These are phyloP conservation scores for Aporrectodea caliginosa DNA, from an alignment of 1,140 invertebrate genomes.

Conservation along the genomic window DNA sequence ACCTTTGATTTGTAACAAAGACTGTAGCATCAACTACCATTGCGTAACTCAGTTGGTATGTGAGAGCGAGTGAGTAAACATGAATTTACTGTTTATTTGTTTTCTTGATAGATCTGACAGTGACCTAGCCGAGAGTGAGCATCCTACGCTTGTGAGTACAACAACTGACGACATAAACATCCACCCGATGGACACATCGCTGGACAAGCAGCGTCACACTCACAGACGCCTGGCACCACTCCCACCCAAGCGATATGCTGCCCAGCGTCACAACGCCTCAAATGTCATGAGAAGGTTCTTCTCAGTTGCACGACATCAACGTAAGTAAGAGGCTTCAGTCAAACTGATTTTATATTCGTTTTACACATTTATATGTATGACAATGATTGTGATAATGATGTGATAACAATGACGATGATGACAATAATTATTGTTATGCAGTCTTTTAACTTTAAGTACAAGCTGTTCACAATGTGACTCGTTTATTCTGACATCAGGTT, in stretches of 20 bases:
- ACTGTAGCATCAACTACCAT: too few relatives aligned
- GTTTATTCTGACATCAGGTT: too few relatives aligned
- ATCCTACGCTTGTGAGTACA: not conserved
- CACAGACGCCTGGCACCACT: not conserved
- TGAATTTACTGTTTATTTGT: not conserved
- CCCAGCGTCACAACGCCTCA: not conserved
- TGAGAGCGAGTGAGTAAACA: not conserved
- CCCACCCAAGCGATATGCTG: not conserved
- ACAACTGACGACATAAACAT: not conserved
- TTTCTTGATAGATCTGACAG: constrained; percentile 6
- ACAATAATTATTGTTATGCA: too few relatives aligned
- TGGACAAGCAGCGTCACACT: not conserved
- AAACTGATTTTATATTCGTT: too few relatives aligned
- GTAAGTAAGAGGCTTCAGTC: too few relatives aligned
- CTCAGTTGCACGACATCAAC: not conserved
- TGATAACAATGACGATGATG: too few relatives aligned
- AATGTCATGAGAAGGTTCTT: not conserved
- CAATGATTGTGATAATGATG: too few relatives aligned
- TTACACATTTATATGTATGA: too few relatives aligned
- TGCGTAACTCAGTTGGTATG: too few relatives aligned
- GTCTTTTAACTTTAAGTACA: too few relatives aligned
- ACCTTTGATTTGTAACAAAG: too few relatives aligned
- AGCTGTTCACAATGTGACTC: too few relatives aligned
- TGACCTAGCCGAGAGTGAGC: constrained; percentile 5
- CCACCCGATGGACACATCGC: not conserved